These are phyloP conservation scores for Onychomys leucogaster DNA, from an alignment of 2,797 vertebrate species.

Conservation along the genomic window DNA sequence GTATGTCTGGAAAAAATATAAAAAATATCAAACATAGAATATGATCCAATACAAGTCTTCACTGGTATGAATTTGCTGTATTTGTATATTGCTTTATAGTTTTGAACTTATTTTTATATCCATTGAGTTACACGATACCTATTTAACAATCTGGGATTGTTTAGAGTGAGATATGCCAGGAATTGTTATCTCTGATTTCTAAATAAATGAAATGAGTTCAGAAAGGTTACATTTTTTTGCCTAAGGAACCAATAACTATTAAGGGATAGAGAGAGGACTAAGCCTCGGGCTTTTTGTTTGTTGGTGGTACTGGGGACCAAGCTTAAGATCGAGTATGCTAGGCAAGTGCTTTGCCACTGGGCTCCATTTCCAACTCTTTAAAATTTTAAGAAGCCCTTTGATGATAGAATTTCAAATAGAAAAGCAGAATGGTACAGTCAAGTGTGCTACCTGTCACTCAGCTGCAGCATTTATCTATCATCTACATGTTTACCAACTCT, in stretches of 20 bases:
- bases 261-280: background rate
- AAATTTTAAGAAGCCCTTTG: background rate
- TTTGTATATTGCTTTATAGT: conserved; percentile 23
- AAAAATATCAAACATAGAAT: conserved; percentile 1
- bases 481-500: background rate
- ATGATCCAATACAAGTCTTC: background rate
- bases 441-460: background rate
- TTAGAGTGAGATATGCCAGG: background rate
- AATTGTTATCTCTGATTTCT: background rate
- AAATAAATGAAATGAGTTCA: conserved; percentile 39
- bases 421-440: background rate
- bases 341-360: background rate
- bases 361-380: background rate
- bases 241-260: background rate
- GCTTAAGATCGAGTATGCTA: background rate
- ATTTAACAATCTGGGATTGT: background rate
- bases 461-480: background rate
- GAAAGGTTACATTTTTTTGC: conserved; percentile 5
- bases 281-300: background rate
- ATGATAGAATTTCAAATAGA: background rate
- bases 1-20: conserved; percentile 30
- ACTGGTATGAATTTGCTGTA: conserved; percentile 5
- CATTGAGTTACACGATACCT: conserved; percentile 27
- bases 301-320: background rate
- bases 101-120: conserved; percentile 37